Evolutionary conservation across 2,888 invertebrate genomes (phyloP), one percentile per base, ranked within the genome.

Genomic region (Athripsodes cinereus): DNA sequence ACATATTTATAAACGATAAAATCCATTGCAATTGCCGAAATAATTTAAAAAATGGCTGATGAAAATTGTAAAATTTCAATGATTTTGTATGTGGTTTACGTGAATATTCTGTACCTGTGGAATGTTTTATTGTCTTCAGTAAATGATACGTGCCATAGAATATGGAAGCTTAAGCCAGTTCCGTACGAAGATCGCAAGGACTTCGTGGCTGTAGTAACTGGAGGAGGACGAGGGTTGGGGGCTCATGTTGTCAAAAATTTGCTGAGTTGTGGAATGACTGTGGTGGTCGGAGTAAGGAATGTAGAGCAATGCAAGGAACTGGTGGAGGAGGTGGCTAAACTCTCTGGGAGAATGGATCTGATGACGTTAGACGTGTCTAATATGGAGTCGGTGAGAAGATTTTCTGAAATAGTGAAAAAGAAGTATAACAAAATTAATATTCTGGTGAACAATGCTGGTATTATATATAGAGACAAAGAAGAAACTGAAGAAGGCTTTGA

Each of bases 191-290:
- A 52, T 1, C 44, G 50, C 10, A 31, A 16, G 11, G 54, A 22
- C 3, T 20, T 13, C 2, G 51, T 58, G 1, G 58, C 58, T 60
- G 82, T 94, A 54, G 84, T 94, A 61, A 94, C 94, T 11, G 94
- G 94, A 47, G 94, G 93, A 2, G 87, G 90, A 57, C 81, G 91
- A 66, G 94, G 94, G 46, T 91, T 94, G 66, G 94, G 93, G 10
- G 73, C 82, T 19, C 84, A 86, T 74, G 84, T 92, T 20, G 85
- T 90, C 20, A 84, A 84, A 70, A 87, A 87, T 72, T 75, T 93
- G 54, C 72, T 92, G 52, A 80, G 86, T 68, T 87, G 88, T 67
- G 87, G 89, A 67, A 85, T 90, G 81, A 83, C 83, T 65, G 89
- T 93, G 40, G 68, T 79, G 66, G 68, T 72, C 87, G 92, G 90